A percentile compares a stretch with the other conserved stretches of the same genome.
These are phyloP conservation scores for Gymnobelideus leadbeateri DNA, from an alignment of 2,113 vertebrate species.

Conservation along the genomic window DNA sequence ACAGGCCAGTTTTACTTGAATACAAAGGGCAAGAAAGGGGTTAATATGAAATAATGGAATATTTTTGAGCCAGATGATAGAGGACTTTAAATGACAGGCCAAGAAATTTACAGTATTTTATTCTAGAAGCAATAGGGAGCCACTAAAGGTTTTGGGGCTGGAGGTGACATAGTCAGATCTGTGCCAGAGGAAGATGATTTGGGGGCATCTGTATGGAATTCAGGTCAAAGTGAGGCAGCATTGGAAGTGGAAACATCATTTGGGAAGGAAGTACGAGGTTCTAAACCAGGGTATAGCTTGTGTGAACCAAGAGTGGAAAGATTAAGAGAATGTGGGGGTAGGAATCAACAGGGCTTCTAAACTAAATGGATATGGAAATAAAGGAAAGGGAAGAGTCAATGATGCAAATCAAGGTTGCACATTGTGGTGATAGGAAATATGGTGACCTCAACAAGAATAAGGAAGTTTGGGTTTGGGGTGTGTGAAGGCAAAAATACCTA, in stretches of 20 bases:
- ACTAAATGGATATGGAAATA: not conserved
- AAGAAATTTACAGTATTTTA: too few relatives aligned
- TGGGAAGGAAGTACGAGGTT: not conserved
- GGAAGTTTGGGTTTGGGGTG: not conserved
- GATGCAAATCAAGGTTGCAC: not conserved
- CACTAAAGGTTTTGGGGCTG: not conserved
- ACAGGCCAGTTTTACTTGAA: not conserved
- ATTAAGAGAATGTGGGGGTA: not conserved
- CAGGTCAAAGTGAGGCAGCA: not conserved
- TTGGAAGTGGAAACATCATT: not conserved
- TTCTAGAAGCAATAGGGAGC: not conserved
- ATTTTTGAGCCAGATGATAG: not conserved
- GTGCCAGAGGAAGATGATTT: not conserved
- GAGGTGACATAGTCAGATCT: not conserved
- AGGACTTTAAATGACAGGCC: not conserved
- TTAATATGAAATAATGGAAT: not conserved
- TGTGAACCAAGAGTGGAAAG: not conserved
- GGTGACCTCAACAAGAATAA: not conserved
- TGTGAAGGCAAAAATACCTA: not conserved
- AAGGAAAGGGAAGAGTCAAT: not conserved
- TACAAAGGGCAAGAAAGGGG: not conserved
- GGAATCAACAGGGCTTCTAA: not conserved
- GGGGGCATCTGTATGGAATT: not conserved
- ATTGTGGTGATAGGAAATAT: not conserved
- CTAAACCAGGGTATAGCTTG: not conserved